Evolutionary conservation across 2,113 vertebrate species (phyloP).

Genomic region (Oncorhynchus kisutch): DNA sequence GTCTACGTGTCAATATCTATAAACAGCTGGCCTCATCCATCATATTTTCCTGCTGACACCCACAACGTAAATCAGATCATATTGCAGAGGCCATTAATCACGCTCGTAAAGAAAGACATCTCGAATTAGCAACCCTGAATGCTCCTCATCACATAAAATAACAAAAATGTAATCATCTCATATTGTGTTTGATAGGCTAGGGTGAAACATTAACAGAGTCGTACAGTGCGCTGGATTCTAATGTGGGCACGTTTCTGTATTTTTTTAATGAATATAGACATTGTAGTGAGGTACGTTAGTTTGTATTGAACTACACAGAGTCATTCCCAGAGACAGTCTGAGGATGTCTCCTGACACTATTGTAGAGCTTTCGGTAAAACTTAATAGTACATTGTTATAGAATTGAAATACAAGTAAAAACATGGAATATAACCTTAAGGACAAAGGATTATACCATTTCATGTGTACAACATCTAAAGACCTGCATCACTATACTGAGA

Average conservation of each 20-base stretch:
- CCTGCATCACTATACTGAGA: too few relatives aligned
- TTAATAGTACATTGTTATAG: too few relatives aligned
- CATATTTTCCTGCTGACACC: conserved; percentile 72
- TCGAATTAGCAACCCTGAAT: conserved; percentile 69
- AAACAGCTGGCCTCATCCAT: conserved; percentile 75
- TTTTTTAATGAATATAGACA: background rate
- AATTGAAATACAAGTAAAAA: too few relatives aligned
- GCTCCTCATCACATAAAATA: conserved; percentile 73
- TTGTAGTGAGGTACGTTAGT: conserved; percentile 44
- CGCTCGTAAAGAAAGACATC: conserved; percentile 76
- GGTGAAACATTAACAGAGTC: conserved; percentile 71
- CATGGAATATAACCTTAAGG: too few relatives aligned
- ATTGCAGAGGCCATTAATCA: conserved; percentile 75
- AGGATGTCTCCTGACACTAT: conserved; percentile 1
- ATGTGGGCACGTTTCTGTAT: conserved; percentile 46
- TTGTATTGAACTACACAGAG: conserved; percentile 42
- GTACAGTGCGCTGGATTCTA: conserved; percentile 55
- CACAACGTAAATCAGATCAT: conserved; percentile 66
- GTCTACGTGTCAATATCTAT: conserved; percentile 75
- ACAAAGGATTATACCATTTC: too few relatives aligned
- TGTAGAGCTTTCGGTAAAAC: too few relatives aligned
- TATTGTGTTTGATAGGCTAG: conserved; percentile 71
- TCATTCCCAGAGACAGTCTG: conserved; percentile 27
- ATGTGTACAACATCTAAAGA: too few relatives aligned
- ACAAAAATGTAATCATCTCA: conserved; percentile 73